phyloP scores from a whole-genome alignment of 1,140 invertebrate species.

The Diabrotica undecimpunctata region DNA sequence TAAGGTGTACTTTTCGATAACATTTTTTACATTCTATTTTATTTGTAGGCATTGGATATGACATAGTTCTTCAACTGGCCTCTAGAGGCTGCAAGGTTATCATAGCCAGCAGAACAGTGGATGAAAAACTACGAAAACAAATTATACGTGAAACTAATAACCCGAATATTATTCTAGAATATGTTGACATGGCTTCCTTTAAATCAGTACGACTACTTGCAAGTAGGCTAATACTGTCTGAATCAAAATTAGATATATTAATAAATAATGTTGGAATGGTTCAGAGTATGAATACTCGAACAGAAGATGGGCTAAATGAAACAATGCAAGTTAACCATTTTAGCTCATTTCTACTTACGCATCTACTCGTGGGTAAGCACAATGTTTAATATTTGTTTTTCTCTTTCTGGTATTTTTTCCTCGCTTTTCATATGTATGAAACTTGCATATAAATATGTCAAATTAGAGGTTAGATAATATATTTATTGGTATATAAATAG shows the following conservation, averaged over 20 bases:
- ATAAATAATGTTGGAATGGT: conserved; percentile 55
- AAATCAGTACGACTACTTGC: conserved; percentile 40
- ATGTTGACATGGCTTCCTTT: conserved; percentile 39
- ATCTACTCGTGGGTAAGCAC: conserved; percentile 56
- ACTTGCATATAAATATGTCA: too few species aligned
- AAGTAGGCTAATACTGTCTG: conserved; percentile 34
- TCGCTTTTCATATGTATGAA: too few species aligned
- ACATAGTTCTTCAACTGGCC: conserved; percentile 75
- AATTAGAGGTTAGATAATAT: too few species aligned
- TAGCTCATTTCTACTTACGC: conserved; percentile 64
- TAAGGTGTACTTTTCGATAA: too few species aligned
- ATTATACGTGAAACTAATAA: conserved; percentile 28
- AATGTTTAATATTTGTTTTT: not conserved
- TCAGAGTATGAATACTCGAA: conserved; percentile 42
- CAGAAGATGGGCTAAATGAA: conserved; percentile 59
- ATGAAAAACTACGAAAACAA: conserved; percentile 51
- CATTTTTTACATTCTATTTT: too few species aligned
- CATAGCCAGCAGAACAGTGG: conserved; percentile 79
- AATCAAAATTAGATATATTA: conserved; percentile 51
- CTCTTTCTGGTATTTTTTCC: too few species aligned
- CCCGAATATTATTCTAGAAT: conserved; percentile 43
- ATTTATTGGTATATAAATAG: too few species aligned
- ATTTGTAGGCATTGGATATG: conserved; percentile 75
- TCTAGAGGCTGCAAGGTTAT: conserved; percentile 75
- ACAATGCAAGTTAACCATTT: conserved; percentile 63